Evolutionary conservation across 2,888 invertebrate genomes (phyloP).

Genomic region (Odontocerum albicorne): DNA sequence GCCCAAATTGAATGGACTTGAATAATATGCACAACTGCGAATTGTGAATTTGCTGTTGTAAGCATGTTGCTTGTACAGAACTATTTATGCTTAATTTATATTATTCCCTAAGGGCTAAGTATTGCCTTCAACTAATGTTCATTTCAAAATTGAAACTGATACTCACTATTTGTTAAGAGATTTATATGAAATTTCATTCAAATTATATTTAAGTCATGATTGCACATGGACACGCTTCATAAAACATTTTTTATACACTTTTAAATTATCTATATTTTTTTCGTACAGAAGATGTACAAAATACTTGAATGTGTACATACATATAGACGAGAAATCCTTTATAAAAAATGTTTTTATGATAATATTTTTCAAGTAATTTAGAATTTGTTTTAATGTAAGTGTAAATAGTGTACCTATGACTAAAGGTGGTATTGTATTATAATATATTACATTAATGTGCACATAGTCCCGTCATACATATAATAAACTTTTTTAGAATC

Average conservation of each 20-base stretch:
- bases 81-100: background rate
- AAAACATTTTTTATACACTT: background rate
- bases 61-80: background rate
- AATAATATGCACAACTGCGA: too few relatives aligned
- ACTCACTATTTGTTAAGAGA: conserved; percentile 22
- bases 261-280: conserved; percentile 16
- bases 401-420: conserved; percentile 54
- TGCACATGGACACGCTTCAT: conserved; percentile 12
- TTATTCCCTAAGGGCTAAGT: conserved; percentile 1
- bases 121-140: conserved; percentile 6
- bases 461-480: conserved; percentile 56
- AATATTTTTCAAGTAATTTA: conserved; percentile 18
- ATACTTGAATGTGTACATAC: conserved; percentile 29
- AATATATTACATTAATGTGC: conserved; percentile 58
- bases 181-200: conserved; percentile 2
- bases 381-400: conserved; percentile 34
- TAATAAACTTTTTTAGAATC: conserved; percentile 55
- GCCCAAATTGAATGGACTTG: too few relatives aligned
- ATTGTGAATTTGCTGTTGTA: background rate
- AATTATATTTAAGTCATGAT: conserved; percentile 1
- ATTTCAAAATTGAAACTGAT: conserved; percentile 5
- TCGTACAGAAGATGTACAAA: conserved; percentile 25
- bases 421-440: conserved; percentile 48
- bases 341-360: conserved; percentile 22
- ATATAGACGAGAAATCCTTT: too few relatives aligned